Base-by-base conservation (phyloP, 2,797 vertebrate species). In the Gouania willdenowi region DNA sequence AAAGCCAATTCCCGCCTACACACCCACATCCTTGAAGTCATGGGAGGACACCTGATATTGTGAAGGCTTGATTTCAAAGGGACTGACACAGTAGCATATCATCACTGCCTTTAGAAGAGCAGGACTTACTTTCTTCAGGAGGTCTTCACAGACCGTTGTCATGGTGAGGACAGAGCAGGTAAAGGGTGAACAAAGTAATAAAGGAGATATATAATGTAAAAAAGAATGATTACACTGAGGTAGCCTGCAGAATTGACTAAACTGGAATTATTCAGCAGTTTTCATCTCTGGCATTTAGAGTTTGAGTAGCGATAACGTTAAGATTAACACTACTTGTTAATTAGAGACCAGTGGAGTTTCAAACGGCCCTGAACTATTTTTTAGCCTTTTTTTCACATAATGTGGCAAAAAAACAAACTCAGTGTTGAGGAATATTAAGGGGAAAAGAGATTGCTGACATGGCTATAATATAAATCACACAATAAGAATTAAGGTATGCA, bases 31-130 rank as follows among this genome's bases (percentile, higher is more conserved):
- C 39, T 41, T 32, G 18, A 47, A 67, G 63, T 66, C 35, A 38
- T 4, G 19, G 33, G 36, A 54, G 30, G 43, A 54, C 7, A 36
- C 48, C 66, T 36, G 61, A 59, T 66, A 58, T 47, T 26, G 34
- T 57, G 58, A 75, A 40, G 57, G 46, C 27, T 25, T 45, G 39
- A 62, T 80, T 66, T 75, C 45, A 68, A 70, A 65, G 47, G n/a
- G 31, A 26, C 26, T 58, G 57, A 67, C 52, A 49, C 3, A 0
- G 10, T 42, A 29, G 26, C 40, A 29, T 11, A 36, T 42, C 40
- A 39, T 60, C 19, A 33, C 17, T 32, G 49, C 54, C 40, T 44
- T 49, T 8, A 57, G 32, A 51, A 41, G 8, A 52, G 48, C 8
- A n/a, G 26, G 33, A 18, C 41, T 29, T 38, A 28, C 20, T 36